phyloP scores from a whole-genome alignment of 2,888 invertebrate genomes.

The Argyresthia goedartella region DNA sequence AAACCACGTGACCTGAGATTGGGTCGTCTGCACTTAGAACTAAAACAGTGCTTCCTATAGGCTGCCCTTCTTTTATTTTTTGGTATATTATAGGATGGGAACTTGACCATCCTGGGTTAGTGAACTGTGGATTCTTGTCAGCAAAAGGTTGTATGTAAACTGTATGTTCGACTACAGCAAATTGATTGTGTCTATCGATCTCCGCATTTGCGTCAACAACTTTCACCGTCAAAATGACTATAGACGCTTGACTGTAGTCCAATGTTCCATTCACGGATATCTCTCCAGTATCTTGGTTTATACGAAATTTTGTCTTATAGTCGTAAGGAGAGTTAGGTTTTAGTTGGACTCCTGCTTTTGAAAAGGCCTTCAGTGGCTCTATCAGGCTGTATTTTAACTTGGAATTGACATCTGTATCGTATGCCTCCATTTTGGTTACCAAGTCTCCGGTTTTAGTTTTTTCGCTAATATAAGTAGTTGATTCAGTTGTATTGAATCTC shows the following conservation, averaged over 20 bases:
- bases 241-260: constrained; percentile 80
- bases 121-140: constrained; percentile 82
- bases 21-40: constrained; percentile 80
- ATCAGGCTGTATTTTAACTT: constrained; percentile 77
- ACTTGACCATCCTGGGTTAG: constrained; percentile 79
- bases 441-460: constrained; percentile 72
- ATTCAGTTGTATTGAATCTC: constrained; percentile 75
- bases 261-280: constrained; percentile 76
- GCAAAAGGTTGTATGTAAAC: constrained; percentile 83
- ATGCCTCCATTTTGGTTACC: constrained; percentile 75
- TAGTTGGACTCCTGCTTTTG: constrained; percentile 80
- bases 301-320: constrained; percentile 76
- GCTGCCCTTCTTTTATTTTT: constrained; percentile 81
- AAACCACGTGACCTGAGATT: constrained; percentile 72
- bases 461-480: constrained; percentile 79
- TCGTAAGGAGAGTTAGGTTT: constrained; percentile 73
- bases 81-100: constrained; percentile 77
- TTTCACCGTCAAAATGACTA: constrained; percentile 79
- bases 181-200: constrained; percentile 73
- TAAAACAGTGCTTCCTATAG: constrained; percentile 78
- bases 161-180: constrained; percentile 77
- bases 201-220: constrained; percentile 80
- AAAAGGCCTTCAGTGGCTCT: constrained; percentile 77
- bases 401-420: constrained; percentile 79
- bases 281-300: constrained; percentile 78